phyloP scores from a whole-genome alignment of 2,888 invertebrate species.

The Drosophila neonasuta region DNA sequence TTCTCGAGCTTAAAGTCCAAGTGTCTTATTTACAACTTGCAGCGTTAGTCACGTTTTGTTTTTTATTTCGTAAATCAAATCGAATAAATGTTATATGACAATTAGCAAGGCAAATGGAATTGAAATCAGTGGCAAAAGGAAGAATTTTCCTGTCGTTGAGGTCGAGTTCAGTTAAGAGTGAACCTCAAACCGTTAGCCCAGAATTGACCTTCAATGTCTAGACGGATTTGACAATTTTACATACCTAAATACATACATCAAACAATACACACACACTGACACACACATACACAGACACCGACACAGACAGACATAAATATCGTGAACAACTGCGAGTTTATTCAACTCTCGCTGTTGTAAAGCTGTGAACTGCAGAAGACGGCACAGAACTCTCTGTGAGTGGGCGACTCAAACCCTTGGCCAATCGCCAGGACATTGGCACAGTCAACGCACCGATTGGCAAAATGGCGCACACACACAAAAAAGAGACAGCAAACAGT shows the following conservation, averaged over 20 bases:
- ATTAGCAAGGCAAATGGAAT: slow-evolving; percentile 59
- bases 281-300: slow-evolving; percentile 39
- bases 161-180: slow-evolving; percentile 38
- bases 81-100: slow-evolving; percentile 34
- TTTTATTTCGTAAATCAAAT: slow-evolving; percentile 16
- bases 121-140: slow-evolving; percentile 14
- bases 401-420: slow-evolving; percentile 19
- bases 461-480: slow-evolving; percentile 7
- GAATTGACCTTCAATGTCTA: slow-evolving; percentile 75
- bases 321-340: slow-evolving; percentile 56
- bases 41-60: slow-evolving; percentile 62
- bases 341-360: slow-evolving; percentile 57
- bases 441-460: slow-evolving; percentile 38
- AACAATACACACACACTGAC: slow-evolving; percentile 32
- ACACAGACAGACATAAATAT: slow-evolving; percentile 36
- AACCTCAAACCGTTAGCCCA: slow-evolving; percentile 21
- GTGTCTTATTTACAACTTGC: slow-evolving; percentile 36
- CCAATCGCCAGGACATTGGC: slow-evolving; percentile 46
- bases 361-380: slow-evolving; percentile 23
- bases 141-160: slow-evolving; percentile 35
- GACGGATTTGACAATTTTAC: slow-evolving; percentile 73
- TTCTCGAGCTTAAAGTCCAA: slow-evolving; percentile 5
- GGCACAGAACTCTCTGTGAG: background rate
- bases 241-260: slow-evolving; percentile 46
- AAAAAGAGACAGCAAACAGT: slow-evolving; percentile 1